Evolutionary conservation across 2,113 vertebrate genomes (phyloP), one percentile per base, ranked within the genome.

Genomic region (Hemiprocne comata): DNA sequence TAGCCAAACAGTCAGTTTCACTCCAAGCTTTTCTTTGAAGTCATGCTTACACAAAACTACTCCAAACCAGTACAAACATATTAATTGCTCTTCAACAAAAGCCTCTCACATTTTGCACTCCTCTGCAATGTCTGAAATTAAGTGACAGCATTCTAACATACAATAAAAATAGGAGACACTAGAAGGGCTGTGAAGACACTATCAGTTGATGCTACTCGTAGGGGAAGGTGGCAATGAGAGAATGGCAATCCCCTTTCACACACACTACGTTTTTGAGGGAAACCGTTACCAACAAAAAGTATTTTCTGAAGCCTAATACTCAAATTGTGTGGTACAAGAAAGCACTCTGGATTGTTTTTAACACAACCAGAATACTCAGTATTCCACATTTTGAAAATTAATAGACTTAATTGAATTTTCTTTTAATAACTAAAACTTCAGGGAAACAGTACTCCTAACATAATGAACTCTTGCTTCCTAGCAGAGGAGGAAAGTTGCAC

Each of bases 181-280:
- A 80, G n/a, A 69, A 85, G 3, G 19, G 36, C 73, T 36, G 34
- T 21, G 28, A 89, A 71, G 34, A 89, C 24, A 64, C 17, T 23
- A 60, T 74, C 23, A 14, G 51, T 11, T 11, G 1, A 3, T 25
- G 11, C 20, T 48, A n/a, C 17, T 53, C 44, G 11, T 0, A 57
- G 44, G 3, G 25, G 14, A 20, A 76, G 38, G 17, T 53, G 19
- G 9, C 40, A 87, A 28, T n/a, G n/a, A n/a, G n/a, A 64, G 38
- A 85, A 67, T 0, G 0, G 53, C 38, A 50, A 8, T 19, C 5
- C 12, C 0, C 2, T 28, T 75, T 55, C 26, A 38, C 24, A 57
- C 4, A 20, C 15, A 48, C 9, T 17, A 23, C 1, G 1, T 19
- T 85, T 93, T 75, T 85, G 48, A 51, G 15, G 9, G 10, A 55